Conservation (phyloP, 2,113 vertebrate species). For the Cephalophus harveyi region DNA sequence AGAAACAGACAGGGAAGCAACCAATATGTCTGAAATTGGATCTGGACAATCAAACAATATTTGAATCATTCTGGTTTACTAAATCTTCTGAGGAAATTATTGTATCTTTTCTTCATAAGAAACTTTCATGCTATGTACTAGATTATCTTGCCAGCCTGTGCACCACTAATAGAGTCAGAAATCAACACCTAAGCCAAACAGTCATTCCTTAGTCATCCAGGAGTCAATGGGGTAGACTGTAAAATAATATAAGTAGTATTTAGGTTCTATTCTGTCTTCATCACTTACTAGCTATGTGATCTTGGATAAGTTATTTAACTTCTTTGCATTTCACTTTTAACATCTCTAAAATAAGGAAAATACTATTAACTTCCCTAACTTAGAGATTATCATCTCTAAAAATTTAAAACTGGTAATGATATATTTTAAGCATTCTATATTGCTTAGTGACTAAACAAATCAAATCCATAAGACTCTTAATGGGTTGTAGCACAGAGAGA, state of each 20-base stretch:
- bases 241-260: neutral
- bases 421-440: neutral
- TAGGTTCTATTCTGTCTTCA: neutral
- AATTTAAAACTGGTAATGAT: neutral
- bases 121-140: neutral
- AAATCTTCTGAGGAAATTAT: neutral
- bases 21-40: neutral
- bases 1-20: neutral
- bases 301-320: neutral
- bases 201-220: neutral
- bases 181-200: neutral
- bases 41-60: neutral
- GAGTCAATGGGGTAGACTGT: accelerated
- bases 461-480: neutral
- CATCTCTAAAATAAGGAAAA: neutral
- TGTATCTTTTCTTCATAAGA: neutral
- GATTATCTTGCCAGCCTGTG: neutral
- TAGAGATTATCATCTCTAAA: neutral
- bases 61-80: neutral
- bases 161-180: neutral
- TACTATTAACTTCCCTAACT: neutral
- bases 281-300: neutral
- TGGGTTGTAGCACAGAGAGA: neutral
- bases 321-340: neutral
- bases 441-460: neutral